Evolutionary conservation across 2,888 invertebrate species (phyloP).

Genomic region (Caenorhabditis sp.): DNA sequence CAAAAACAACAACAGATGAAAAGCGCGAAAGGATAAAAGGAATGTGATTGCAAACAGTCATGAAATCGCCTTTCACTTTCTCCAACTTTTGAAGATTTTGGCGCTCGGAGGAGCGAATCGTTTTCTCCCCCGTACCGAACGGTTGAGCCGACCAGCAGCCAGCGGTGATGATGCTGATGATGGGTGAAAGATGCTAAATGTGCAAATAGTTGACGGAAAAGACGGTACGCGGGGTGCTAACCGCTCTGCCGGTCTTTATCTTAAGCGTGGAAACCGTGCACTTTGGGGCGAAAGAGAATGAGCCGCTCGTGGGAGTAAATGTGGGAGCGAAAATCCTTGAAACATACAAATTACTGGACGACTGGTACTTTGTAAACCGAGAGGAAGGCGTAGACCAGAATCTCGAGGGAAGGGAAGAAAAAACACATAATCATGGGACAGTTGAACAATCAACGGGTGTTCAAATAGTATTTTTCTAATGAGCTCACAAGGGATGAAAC

Average conservation of each 20-base stretch:
- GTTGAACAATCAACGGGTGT: slow-evolving; percentile 21
- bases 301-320: neutral
- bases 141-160: slow-evolving; percentile 30
- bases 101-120: slow-evolving; percentile 40
- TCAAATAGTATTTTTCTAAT: slow-evolving; percentile 20
- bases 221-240: slow-evolving; percentile 39
- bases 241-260: slow-evolving; percentile 55
- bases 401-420: neutral
- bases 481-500: too few relatives aligned
- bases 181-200: slow-evolving; percentile 65
- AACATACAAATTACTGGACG: slow-evolving; percentile 56
- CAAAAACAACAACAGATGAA: slow-evolving; percentile 19
- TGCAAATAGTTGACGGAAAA: slow-evolving; percentile 59
- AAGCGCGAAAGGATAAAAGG: slow-evolving; percentile 1
- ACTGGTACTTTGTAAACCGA: slow-evolving; percentile 22
- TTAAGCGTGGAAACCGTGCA: slow-evolving; percentile 52
- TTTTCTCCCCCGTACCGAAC: slow-evolving; percentile 20
- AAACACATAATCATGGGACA: neutral
- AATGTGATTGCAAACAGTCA: slow-evolving; percentile 5
- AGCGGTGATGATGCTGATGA: slow-evolving; percentile 46
- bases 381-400: slow-evolving; percentile 8
- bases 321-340: slow-evolving; percentile 42
- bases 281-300: slow-evolving; percentile 6
- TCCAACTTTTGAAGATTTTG: slow-evolving; percentile 34
- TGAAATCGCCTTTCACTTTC: slow-evolving; percentile 35